Evolutionary conservation across 2,113 vertebrate genomes (phyloP), one percentile per base, ranked within the genome.

Genomic region (Dicrurus megarhynchus): DNA sequence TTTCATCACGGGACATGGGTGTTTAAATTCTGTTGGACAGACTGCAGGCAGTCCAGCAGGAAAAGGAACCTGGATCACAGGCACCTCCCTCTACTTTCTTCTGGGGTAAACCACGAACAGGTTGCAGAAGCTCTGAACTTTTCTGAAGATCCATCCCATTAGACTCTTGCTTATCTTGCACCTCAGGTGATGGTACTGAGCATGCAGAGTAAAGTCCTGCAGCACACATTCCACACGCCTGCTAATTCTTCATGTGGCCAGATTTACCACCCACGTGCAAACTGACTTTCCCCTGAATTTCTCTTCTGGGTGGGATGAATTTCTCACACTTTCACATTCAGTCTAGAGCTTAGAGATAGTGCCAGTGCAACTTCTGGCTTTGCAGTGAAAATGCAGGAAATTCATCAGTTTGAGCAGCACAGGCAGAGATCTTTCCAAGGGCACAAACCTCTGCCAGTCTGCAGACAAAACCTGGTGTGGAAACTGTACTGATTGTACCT

Each of bases 1-100:
- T 37, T 80, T 83, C 73, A 4, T 57, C 21, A 30, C 0, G 0
- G 7, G 5, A 7, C 78, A 2, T 11, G 7, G 8, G 6, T 63
- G 26, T n/a, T 78, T 16, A 59, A 28, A 7, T 7, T 81, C 39
- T 71, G 10, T 39, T 1, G 2, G 13, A 46, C 23, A 39, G 39
- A 32, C 17, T 64, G 9, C 33, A 52, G 16, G 35, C 4, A 82
- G 20, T 11, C 6, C 44, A 56, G 19, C 11, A 37, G 61, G 17
- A 90, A 56, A 73, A 63, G 7, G 3, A 69, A 4, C 12, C 1
- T 7, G 20, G 10, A 75, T 10, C 23, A 42, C 27, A 23, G 13
- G 7, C 14, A 30, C 14, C 6, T 61, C 46, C 27, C 84, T 16
- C 22, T 24, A 3, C 3, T 4, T 19, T 41, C 60, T 64, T 32